phyloP scores from a whole-genome alignment of 92 coral and sea anemone genomes.

The Palythoa grandiflora region DNA sequence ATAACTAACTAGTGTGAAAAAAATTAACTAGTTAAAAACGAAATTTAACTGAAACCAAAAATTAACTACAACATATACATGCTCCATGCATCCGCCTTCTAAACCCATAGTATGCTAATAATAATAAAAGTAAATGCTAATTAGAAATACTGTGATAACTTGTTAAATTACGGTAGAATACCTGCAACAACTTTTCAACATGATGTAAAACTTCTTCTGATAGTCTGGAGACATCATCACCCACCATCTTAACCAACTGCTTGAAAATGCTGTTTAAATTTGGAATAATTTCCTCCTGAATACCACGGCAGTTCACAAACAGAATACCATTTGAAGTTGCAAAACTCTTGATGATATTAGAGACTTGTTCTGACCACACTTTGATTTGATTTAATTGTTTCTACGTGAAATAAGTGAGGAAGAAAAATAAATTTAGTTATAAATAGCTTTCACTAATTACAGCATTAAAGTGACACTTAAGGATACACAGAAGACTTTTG shows the following conservation, averaged over 20 bases:
- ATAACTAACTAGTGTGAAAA: too few species aligned
- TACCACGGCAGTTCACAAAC: slow-evolving; percentile 81
- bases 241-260: slow-evolving; percentile 85
- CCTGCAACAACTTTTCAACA: slow-evolving; percentile 78
- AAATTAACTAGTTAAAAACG: too few species aligned
- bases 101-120: too few species aligned
- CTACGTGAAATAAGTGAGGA: slow-evolving; percentile 36
- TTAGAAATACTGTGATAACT: background rate
- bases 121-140: background rate
- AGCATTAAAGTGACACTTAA: too few species aligned
- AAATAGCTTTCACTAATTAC: background rate
- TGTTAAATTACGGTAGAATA: background rate
- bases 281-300: slow-evolving; percentile 75
- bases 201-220: slow-evolving; percentile 76
- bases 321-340: slow-evolving; percentile 91
- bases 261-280: slow-evolving; percentile 76
- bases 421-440: background rate
- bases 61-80: too few species aligned
- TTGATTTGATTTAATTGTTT: slow-evolving; percentile 86
- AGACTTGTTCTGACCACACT: slow-evolving; percentile 87
- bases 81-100: too few species aligned
- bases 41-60: too few species aligned
- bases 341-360: slow-evolving; percentile 76
- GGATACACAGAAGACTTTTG: too few species aligned
- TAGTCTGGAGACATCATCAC: slow-evolving; percentile 72